These are phyloP conservation scores for Gymnoscelis rufifasciata DNA, from an alignment of 2,888 invertebrate genomes.

Conservation along the genomic window DNA sequence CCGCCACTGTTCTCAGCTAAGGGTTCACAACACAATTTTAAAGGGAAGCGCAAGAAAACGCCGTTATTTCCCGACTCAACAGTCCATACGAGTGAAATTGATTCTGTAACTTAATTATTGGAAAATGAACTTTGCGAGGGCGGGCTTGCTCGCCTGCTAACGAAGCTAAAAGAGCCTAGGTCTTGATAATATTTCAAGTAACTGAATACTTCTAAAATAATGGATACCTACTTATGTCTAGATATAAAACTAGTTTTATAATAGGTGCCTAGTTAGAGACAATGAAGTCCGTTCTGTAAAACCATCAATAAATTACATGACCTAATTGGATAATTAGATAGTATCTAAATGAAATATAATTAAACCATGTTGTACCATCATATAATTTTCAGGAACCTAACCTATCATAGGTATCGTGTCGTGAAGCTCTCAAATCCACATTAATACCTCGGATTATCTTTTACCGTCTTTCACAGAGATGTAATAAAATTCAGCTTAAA, in stretches of 20 bases:
- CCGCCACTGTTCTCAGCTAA: slow-evolving; percentile 11
- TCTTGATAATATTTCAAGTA: slow-evolving; percentile 6
- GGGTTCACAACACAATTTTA: slow-evolving; percentile 26
- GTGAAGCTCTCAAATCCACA: slow-evolving; percentile 54
- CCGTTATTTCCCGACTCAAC: slow-evolving; percentile 23
- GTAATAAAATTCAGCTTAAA: slow-evolving; percentile 79
- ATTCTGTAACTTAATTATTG: slow-evolving; percentile 33
- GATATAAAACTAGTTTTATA: too few species aligned
- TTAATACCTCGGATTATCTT: slow-evolving; percentile 71
- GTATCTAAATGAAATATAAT: too few species aligned
- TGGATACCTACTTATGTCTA: too few species aligned
- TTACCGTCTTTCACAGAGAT: slow-evolving; percentile 70
- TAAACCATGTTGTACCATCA: too few species aligned
- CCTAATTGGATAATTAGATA: too few species aligned
- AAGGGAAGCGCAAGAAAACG: slow-evolving; percentile 20
- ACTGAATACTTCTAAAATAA: slow-evolving; percentile 12
- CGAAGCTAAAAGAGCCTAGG: slow-evolving; percentile 16
- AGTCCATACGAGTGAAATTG: slow-evolving; percentile 32
- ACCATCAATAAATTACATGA: too few species aligned
- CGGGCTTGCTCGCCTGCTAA: slow-evolving; percentile 15
- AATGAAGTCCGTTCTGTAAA: too few species aligned
- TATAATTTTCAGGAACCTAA: neutral
- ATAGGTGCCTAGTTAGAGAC: too few species aligned
- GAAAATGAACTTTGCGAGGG: slow-evolving; percentile 31
- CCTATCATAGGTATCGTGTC: slow-evolving; percentile 28